A percentile compares a stretch with the other conserved stretches of the same genome.
phyloP scores from a whole-genome alignment of 2,113 vertebrate species.

The Labrus mixtus region DNA sequence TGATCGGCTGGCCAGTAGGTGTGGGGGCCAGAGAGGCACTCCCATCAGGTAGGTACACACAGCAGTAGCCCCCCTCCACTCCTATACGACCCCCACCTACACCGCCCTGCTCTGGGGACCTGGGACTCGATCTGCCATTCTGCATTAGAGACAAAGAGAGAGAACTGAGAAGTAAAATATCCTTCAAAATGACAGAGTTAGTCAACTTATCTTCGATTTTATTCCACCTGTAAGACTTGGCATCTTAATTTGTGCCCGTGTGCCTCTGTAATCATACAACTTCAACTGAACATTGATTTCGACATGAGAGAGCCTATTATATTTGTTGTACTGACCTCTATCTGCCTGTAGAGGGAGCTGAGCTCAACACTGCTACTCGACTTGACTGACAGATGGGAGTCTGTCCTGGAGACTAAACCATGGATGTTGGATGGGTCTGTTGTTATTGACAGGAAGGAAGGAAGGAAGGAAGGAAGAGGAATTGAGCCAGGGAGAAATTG shows the following conservation, averaged over 20 bases:
- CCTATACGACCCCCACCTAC: slow-evolving; percentile 57
- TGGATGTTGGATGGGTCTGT: slow-evolving; percentile 80
- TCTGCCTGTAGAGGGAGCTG: slow-evolving; percentile 81
- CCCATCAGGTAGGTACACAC: slow-evolving; percentile 93
- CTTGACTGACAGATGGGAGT: slow-evolving; percentile 88
- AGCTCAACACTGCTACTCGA: slow-evolving; percentile 91
- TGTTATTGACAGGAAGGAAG: slow-evolving; percentile 40
- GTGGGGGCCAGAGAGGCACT: slow-evolving; percentile 91
- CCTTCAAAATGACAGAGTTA: not conserved
- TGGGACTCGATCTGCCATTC: slow-evolving; percentile 82
- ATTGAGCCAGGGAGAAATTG: not conserved
- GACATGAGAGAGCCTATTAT: not conserved
- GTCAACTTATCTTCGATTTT: not conserved
- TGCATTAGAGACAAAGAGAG: slow-evolving; percentile 34
- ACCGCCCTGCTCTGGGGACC: slow-evolving; percentile 64
- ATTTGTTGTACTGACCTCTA: slow-evolving; percentile 78
- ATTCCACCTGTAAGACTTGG: not conserved
- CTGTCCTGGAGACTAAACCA: slow-evolving; percentile 71
- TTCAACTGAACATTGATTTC: not conserved
- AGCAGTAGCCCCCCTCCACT: slow-evolving; percentile 89
- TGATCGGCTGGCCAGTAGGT: slow-evolving; percentile 86
- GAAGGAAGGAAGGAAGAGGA: not conserved
- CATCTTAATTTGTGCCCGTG: not conserved
- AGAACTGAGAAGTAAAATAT: not conserved
- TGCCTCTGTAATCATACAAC: not conserved